These are phyloP conservation scores for Wasmannia auropunctata DNA, from an alignment of 1,140 invertebrate genomes.

Conservation along the genomic window DNA sequence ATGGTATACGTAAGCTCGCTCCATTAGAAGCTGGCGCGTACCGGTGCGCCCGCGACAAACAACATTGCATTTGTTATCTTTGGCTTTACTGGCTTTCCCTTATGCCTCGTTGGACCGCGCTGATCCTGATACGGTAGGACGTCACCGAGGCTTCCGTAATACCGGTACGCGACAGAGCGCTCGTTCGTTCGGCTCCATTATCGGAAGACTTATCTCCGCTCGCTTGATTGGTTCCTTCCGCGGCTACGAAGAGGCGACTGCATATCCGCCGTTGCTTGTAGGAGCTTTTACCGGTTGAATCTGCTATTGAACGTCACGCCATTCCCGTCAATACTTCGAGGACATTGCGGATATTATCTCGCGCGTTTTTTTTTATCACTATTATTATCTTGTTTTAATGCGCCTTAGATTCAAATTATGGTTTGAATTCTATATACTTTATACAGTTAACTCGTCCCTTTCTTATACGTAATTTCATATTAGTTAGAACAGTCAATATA, in stretches of 20 bases:
- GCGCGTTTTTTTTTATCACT: slow-evolving; percentile 4
- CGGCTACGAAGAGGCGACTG: slow-evolving; percentile 60
- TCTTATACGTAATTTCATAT: neutral
- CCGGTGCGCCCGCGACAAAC: slow-evolving; percentile 53
- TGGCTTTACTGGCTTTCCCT: slow-evolving; percentile 65
- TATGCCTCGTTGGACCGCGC: slow-evolving; percentile 66
- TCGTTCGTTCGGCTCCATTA: slow-evolving; percentile 77
- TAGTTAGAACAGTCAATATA: neutral
- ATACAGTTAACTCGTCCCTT: neutral
- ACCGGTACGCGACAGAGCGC: slow-evolving; percentile 53
- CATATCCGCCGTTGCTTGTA: slow-evolving; percentile 6
- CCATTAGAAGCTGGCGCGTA: slow-evolving; percentile 6
- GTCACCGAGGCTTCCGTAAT: slow-evolving; percentile 55
- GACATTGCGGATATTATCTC: slow-evolving; percentile 7
- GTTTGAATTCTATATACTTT: neutral
- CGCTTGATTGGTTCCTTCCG: slow-evolving; percentile 76
- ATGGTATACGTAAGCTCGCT: neutral
- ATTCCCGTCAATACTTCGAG: neutral
- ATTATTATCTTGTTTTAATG: slow-evolving; percentile 9
- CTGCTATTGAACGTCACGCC: neutral
- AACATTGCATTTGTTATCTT: slow-evolving; percentile 73
- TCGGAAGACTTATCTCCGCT: slow-evolving; percentile 78
- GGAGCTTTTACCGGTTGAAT: neutral
- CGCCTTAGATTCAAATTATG: neutral
- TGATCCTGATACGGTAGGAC: slow-evolving; percentile 70